Base-by-base conservation (phyloP, 2,113 vertebrate genomes). In the Sander vitreus region DNA sequence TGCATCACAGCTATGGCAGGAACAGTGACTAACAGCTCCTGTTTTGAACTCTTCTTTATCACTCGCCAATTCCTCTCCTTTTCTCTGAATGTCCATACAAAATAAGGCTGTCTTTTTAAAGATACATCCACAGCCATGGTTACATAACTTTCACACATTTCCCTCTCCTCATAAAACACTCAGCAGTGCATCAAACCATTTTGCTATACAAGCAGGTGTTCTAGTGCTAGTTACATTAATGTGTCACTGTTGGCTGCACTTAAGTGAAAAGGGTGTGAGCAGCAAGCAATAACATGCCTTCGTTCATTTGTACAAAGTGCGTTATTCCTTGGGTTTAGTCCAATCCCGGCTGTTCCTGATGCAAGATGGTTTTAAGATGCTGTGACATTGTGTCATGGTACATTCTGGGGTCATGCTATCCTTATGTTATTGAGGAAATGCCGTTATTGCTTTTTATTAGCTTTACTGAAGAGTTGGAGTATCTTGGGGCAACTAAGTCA, bases 131-230 rank as follows among this genome's bases (percentile, higher is more conserved):
- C 51, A 66, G 7, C 53, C 3, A 1, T 18, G 23, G 73, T 86
- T 85, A 78, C 54, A 55, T 87, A 87, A 90, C 74, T 39, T 27
- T 63, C 73, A 77, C 68, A 55, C 48, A 69, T 89, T 88, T 83
- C 48, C 30, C 59, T 54, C 58, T 73, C 8, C 78, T 73, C 69
- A 57, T 88, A 84, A 90, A 90, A 65, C 27, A 62, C 54, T 78
- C 80, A 65, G 51, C 62, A 50, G 65, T 23, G 53, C 68, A 71
- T 86, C 59, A 62, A 68, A 81, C 36, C 27, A 25, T 78, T 85
- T 72, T 59, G 57, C 73, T 59, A 63, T 19, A 77, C 64, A 76
- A 76, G 72, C 67, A 71, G 70, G n/a, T 36, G 19, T 65, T 75
- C 67, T 57, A 18, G 50, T 72, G 30, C 25, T 51, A 23, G 77